These are phyloP conservation scores for Ceryle rudis DNA, from an alignment of 2,797 vertebrate genomes.

Conservation along the genomic window DNA sequence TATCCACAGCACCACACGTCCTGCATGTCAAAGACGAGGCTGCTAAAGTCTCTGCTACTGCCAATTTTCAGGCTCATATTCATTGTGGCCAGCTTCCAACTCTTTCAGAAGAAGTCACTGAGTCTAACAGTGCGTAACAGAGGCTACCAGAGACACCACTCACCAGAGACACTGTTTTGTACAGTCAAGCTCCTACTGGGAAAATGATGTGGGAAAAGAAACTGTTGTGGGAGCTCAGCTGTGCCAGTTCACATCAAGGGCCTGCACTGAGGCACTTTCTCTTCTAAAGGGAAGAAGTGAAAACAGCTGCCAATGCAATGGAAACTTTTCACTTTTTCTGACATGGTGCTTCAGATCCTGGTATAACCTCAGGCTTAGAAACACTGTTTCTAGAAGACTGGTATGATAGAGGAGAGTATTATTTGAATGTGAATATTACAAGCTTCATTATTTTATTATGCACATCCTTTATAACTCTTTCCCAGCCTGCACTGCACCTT, in stretches of 20 bases:
- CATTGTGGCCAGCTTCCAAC: background rate
- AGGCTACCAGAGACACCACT: fast-evolving
- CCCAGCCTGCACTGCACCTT: background rate
- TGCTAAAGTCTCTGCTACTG: background rate
- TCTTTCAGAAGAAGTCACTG: background rate
- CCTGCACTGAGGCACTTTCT: background rate
- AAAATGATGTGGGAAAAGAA: background rate
- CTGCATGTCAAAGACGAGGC: background rate
- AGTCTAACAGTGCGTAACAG: fast-evolving
- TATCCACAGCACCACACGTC: background rate
- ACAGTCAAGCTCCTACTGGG: background rate
- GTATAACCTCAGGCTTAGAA: background rate
- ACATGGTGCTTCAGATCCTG: background rate
- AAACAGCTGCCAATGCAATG: background rate
- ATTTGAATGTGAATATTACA: background rate
- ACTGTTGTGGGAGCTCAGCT: background rate
- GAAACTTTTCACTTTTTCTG: background rate
- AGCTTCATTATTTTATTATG: background rate
- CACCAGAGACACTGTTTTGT: fast-evolving
- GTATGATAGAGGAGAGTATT: background rate
- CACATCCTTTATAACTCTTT: background rate
- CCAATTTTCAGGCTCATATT: background rate
- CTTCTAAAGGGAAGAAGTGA: background rate
- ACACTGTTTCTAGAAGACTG: background rate
- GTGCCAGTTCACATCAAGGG: background rate